Percentiles rank a stretch among this genome's conserved stretches.
These are phyloP conservation scores for Nemopilema nomurai DNA, from an alignment of 30 jellyfish, hydroid and myxozoan genomes.

Conservation along the genomic window DNA sequence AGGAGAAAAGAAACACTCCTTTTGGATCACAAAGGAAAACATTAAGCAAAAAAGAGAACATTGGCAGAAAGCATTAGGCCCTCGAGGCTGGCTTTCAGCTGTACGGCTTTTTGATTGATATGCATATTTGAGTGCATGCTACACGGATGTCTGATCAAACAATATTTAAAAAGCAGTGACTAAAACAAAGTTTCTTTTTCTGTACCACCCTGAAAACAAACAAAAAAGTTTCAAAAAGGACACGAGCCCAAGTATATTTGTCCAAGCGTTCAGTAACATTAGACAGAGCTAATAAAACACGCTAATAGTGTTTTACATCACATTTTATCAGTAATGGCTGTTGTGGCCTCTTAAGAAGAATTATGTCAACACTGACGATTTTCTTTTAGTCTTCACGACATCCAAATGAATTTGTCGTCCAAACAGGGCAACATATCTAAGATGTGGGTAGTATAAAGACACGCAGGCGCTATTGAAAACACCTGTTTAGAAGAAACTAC, in stretches of 20 bases:
- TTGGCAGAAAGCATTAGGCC: neutral
- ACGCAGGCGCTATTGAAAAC: too few relatives aligned
- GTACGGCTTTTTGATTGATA: neutral
- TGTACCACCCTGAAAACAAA: slow-evolving; percentile 30
- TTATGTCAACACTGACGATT: neutral
- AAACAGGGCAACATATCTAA: neutral
- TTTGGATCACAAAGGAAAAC: neutral
- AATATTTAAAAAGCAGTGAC: neutral
- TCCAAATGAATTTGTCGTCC: neutral
- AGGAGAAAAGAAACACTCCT: neutral
- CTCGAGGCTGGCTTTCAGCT: neutral
- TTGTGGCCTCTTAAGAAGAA: neutral
- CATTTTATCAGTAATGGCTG: neutral
- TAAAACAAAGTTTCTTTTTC: slow-evolving; percentile 40
- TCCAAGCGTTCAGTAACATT: neutral
- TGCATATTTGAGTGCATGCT: neutral
- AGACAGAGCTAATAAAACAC: neutral
- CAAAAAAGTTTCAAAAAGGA: neutral
- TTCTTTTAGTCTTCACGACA: neutral
- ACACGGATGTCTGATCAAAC: slow-evolving; percentile 35
- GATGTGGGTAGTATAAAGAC: neutral
- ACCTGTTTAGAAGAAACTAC: too few relatives aligned
- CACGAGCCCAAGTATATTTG: neutral
- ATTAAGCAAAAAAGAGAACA: neutral
- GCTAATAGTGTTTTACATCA: neutral